Base-by-base conservation (phyloP, 2,888 invertebrate genomes). In the Lepidocyrtoides sp. region DNA sequence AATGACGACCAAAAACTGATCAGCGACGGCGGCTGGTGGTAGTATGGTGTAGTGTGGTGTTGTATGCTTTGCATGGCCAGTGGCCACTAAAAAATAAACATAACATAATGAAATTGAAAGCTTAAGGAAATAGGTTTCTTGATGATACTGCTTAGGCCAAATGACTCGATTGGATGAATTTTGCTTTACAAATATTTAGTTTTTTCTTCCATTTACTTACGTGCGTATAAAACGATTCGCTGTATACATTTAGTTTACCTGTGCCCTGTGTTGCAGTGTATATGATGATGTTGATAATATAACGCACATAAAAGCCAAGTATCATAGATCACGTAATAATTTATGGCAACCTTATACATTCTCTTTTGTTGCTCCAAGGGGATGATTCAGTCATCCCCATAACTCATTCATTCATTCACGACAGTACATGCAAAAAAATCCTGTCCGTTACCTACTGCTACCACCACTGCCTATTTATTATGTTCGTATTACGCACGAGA, bases 281-380 rank as follows among this genome's bases (percentile, higher is more conserved):
- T 48, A 79, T 29, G 57, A 2, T 72, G 44, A 10, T 51, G 26
- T 26, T 69, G 69, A 84, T 69, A n/a, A n/a, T 69, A 84, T 85
- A 63, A n/a, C 60, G 86, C 86, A 86, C 77, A 86, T 77, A 86
- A 86, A 86, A 86, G 57, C 44, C 77, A 63, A 77, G 75, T 85
- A 77, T 60, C 86, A 86, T 86, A 86, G 86, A 86, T 86, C 86
- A 86, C 86, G 63, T 63, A 41, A 75, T 86, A 86, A 86, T 86
- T 86, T 86, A 86, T 86, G 60, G 86, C 86, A 86, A 86, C 86
- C 86, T 86, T 86, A 77, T 51, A 86, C 63, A 86, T 63, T 63
- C 54, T 48, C 86, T 85, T 86, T 86, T 86, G 77, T 86, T 63
- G 86, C 72, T 69, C 32, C 75, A 75, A 72, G 85, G 85, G 85